Evolutionary conservation across 2,113 vertebrate species (phyloP), one percentile per base, ranked within the genome.

Genomic region (Notothenia rossii): DNA sequence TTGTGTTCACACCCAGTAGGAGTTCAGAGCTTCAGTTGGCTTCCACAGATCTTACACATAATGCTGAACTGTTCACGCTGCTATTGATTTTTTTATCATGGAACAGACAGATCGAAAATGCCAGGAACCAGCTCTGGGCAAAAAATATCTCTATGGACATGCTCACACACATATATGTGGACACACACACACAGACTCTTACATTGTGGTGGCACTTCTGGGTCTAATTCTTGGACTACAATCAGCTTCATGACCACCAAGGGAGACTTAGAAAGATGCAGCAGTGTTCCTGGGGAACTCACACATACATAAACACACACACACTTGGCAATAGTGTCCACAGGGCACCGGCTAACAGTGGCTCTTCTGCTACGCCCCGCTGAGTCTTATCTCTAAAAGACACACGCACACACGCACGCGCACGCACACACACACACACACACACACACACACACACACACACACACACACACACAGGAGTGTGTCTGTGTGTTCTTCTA

Each of bases 321-420:
- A 43, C 17, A 55, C 62, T 18, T 25, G 2, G 25, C 25, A 25
- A 25, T 25, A 25, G 25, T 25, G 25, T 25, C 81, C 54, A 84
- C 46, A 20, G 86, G 40, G 88, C 2, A 25, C 25, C 25, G 25
- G 77, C 77, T 81, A 85, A 89, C 89, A 79, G 83, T 64, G 53
- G 73, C 86, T 81, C 84, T 84, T 69, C 66, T 76, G 79, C 85
- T 88, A 88, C 77, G 55, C 87, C 84, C 86, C 73, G 72, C 86
- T 75, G 89, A 90, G 86, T 89, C 86, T 93, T 91, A 91, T 92
- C 88, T 91, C 72, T 89, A 88, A 86, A 84, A 77, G 82, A 84
- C 88, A 90, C 87, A 59, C 33, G 65, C 61, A 86, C 83, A 86
- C 71, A 72, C 72, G 75, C 49, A 75, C 60, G 59, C 70, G 18